phyloP scores from a whole-genome alignment of 1,140 invertebrate genomes.

The Cotesia glomerata region DNA sequence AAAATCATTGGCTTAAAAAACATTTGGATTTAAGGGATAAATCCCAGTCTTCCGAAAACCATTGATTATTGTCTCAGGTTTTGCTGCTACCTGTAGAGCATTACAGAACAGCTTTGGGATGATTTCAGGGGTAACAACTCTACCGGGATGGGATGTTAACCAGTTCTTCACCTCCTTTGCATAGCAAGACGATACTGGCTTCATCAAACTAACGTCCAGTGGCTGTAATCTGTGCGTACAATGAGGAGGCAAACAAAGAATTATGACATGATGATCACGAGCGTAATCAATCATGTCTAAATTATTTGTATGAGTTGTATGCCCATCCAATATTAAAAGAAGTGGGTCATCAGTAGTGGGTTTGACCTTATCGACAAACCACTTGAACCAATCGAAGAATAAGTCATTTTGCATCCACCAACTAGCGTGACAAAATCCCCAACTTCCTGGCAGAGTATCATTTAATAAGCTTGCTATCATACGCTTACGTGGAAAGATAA shows the following conservation, averaged over 20 bases:
- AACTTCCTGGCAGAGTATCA: constrained; percentile 36
- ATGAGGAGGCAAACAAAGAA: constrained; percentile 24
- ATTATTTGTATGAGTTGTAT: constrained; percentile 28
- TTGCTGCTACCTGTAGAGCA: constrained; percentile 45
- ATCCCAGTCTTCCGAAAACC: constrained; percentile 43
- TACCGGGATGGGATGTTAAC: constrained; percentile 44
- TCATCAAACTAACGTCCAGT: constrained; percentile 55
- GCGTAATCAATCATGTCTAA: constrained; percentile 27
- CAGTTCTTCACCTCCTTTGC: constrained; percentile 40
- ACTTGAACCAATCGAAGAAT: constrained; percentile 41
- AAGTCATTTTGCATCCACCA: constrained; percentile 42
- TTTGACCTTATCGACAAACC: constrained; percentile 44
- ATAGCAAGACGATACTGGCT: constrained; percentile 43
- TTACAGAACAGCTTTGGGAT: constrained; percentile 43
- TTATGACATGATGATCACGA: constrained; percentile 9
- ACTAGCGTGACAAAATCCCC: constrained; percentile 24
- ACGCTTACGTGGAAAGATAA: constrained; percentile 45
- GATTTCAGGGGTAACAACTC: constrained; percentile 45
- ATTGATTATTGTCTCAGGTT: constrained; percentile 37
- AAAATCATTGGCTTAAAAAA: constrained; percentile 37
- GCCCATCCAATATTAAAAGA: constrained; percentile 47
- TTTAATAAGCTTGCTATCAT: constrained; percentile 44
- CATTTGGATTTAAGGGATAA: constrained; percentile 40
- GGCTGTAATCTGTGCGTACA: constrained; percentile 51
- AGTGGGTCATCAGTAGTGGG: constrained; percentile 41